phyloP scores from a whole-genome alignment of 2,888 invertebrate genomes.

The Volucella bombylans region DNA sequence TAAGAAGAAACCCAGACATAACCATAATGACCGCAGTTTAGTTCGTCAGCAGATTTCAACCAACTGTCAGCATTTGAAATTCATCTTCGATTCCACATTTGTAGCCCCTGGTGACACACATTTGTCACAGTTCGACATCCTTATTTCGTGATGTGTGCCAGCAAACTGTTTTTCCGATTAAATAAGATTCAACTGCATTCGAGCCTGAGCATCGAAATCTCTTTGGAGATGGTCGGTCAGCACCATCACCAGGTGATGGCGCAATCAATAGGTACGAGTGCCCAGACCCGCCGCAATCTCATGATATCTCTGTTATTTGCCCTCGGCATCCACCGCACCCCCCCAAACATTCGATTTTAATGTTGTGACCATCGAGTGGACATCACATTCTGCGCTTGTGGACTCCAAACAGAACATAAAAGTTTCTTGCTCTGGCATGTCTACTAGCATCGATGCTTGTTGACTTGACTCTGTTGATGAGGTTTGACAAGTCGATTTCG shows the following conservation, averaged over 20 bases:
- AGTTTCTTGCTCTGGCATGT: conserved; percentile 71
- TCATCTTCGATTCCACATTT: background rate
- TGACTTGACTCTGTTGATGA: conserved; percentile 65
- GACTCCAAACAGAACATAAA: conserved; percentile 44
- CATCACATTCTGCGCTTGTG: conserved; percentile 47
- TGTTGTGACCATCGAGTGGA: conserved; percentile 31
- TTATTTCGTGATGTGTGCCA: conserved; percentile 34
- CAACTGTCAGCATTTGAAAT: background rate
- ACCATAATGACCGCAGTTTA: no score
- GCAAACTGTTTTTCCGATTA: conserved; percentile 16
- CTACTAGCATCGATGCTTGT: conserved; percentile 67
- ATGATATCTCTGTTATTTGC: conserved; percentile 69
- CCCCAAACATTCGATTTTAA: conserved; percentile 12
- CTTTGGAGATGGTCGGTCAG: conserved; percentile 48
- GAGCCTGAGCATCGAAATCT: conserved; percentile 35
- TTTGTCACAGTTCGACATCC: conserved; percentile 60
- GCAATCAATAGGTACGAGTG: conserved; percentile 31
- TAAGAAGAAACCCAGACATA: no score
- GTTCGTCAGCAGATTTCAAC: background rate
- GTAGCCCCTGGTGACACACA: conserved; percentile 53
- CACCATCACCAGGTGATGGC: conserved; percentile 52
- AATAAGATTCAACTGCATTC: conserved; percentile 25
- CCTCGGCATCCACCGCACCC: background rate
- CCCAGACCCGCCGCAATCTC: conserved; percentile 48
- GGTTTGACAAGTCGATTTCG: conserved; percentile 70